Evolutionary conservation across 2,888 invertebrate species (phyloP).

Genomic region (Plutella xylostella): DNA sequence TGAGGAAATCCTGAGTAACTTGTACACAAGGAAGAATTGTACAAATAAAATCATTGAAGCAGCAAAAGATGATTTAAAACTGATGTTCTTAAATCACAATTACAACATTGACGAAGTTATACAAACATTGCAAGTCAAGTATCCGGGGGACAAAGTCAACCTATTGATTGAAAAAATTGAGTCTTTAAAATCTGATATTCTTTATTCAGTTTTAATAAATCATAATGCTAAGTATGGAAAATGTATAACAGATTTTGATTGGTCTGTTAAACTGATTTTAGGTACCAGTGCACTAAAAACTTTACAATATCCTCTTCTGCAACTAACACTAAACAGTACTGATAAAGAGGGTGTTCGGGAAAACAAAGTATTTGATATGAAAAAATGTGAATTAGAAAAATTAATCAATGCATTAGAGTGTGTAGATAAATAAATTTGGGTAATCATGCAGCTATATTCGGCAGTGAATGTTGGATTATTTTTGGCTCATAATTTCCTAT

Average conservation of each 20-base stretch:
- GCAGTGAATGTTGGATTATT: neutral
- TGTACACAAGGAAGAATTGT: neutral
- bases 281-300: constrained; percentile 46
- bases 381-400: constrained; percentile 34
- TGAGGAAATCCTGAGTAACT: neutral
- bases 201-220: constrained; percentile 28
- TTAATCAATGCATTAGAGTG: constrained; percentile 36
- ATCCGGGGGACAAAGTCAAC: constrained; percentile 26
- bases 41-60: constrained; percentile 3
- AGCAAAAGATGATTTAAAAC: constrained; percentile 30
- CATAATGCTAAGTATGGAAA: constrained; percentile 35
- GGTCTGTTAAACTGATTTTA: constrained; percentile 38
- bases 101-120: constrained; percentile 26
- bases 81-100: constrained; percentile 25
- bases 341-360: constrained; percentile 23
- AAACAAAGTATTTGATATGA: constrained; percentile 34
- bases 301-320: constrained; percentile 36
- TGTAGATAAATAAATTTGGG: constrained; percentile 13
- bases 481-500: neutral
- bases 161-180: constrained; percentile 25
- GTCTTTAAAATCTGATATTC: constrained; percentile 27
- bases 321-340: constrained; percentile 32
- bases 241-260: constrained; percentile 34
- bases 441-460: too few species aligned
- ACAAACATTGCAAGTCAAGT: constrained; percentile 21